These are phyloP conservation scores for Ectemnius continuus DNA, from an alignment of 2,888 invertebrate species.

Conservation along the genomic window DNA sequence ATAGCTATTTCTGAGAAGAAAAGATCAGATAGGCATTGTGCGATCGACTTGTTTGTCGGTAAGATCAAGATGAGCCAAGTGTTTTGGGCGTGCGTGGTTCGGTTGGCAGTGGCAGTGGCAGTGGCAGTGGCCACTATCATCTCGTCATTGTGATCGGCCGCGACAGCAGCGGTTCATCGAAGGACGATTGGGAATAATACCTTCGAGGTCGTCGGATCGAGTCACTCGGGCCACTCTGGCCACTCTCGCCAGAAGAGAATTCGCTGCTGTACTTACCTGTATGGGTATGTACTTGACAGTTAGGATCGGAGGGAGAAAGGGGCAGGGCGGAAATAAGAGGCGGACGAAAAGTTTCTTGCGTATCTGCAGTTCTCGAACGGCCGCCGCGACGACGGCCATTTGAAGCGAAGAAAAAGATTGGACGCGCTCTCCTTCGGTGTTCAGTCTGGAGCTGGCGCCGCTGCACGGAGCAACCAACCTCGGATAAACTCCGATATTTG, in stretches of 20 bases:
- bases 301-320: constrained; percentile 32
- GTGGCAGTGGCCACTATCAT: constrained; percentile 30
- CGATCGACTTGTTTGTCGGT: too few species aligned
- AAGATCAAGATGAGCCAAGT: too few species aligned
- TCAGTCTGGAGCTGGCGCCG: constrained; percentile 42
- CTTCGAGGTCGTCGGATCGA: constrained; percentile 44
- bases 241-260: constrained; percentile 37
- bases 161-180: constrained; percentile 29
- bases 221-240: too few species aligned
- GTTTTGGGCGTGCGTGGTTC: too few species aligned
- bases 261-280: constrained; percentile 13
- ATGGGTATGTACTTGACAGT: constrained; percentile 49
- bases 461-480: neutral
- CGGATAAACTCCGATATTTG: too few species aligned
- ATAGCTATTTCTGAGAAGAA: too few species aligned
- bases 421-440: constrained; percentile 18
- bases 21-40: too few species aligned
- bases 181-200: constrained; percentile 57
- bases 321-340: constrained; percentile 16
- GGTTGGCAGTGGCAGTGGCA: neutral
- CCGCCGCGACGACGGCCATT: constrained; percentile 35
- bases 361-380: constrained; percentile 9
- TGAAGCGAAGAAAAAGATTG: constrained; percentile 25
- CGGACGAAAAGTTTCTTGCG: constrained; percentile 34
- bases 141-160: constrained; percentile 40